Conservation (phyloP, 2,888 invertebrate species). For the Tubiluchus corallicola region DNA sequence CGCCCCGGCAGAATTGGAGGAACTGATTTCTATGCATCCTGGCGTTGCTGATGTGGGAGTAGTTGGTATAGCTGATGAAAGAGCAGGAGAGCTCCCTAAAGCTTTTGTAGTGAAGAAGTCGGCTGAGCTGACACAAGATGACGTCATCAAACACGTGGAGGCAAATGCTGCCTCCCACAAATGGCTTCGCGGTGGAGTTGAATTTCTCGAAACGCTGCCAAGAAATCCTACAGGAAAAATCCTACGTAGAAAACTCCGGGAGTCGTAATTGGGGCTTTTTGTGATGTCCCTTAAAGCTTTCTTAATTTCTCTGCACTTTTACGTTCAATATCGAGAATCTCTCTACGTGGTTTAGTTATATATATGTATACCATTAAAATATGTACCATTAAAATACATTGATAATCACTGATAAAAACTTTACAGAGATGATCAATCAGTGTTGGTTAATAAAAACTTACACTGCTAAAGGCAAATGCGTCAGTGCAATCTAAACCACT, state of each 20-base stretch:
- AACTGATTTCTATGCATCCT: constrained; percentile 47
- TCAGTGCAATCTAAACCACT: too few species aligned
- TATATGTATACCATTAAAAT: too few species aligned
- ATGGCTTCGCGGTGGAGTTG: constrained; percentile 48
- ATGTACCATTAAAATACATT: too few species aligned
- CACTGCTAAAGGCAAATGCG: too few species aligned
- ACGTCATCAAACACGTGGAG: constrained; percentile 33
- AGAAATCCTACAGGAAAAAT: constrained; percentile 58
- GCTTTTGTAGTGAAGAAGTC: constrained; percentile 47
- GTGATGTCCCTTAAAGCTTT: too few species aligned
- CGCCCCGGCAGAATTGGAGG: constrained; percentile 71
- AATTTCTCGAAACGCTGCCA: constrained; percentile 47
- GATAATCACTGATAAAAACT: too few species aligned
- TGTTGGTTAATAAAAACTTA: too few species aligned
- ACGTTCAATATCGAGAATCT: too few species aligned
- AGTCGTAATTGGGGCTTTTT: too few species aligned
- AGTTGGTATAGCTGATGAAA: constrained; percentile 43
- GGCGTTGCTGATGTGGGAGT: constrained; percentile 59
- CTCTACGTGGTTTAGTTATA: too few species aligned
- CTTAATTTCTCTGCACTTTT: too few species aligned
- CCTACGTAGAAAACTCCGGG: constrained; percentile 35
- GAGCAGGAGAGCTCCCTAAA: constrained; percentile 51
- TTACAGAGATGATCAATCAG: too few species aligned
- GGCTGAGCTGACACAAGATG: constrained; percentile 32
- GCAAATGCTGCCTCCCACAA: constrained; percentile 56